These are phyloP conservation scores for Fregata magnificens DNA, from an alignment of 2,113 vertebrate genomes.

Conservation along the genomic window DNA sequence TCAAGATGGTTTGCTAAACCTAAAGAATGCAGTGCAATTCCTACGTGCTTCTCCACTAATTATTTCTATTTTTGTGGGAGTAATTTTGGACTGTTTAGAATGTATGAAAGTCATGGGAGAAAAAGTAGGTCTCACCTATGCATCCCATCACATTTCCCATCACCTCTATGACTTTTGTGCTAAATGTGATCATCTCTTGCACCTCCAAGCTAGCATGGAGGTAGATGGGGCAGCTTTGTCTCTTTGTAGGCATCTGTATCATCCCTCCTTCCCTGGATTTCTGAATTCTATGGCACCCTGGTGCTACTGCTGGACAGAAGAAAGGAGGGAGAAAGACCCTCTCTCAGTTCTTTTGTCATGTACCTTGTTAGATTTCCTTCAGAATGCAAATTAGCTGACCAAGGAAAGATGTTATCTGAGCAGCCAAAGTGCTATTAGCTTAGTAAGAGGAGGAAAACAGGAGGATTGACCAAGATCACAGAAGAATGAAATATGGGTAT, in stretches of 20 bases:
- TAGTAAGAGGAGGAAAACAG: background rate
- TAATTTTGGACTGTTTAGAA: background rate
- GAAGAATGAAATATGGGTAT: background rate
- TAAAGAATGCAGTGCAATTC: background rate
- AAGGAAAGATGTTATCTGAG: background rate
- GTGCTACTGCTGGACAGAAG: background rate
- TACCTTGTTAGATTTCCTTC: background rate
- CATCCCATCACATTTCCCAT: background rate
- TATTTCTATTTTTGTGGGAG: background rate
- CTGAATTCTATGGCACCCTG: background rate
- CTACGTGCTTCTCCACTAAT: background rate
- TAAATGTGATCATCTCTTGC: background rate
- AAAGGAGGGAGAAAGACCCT: background rate
- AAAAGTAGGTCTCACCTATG: background rate
- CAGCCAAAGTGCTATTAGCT: background rate
- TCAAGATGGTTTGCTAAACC: background rate
- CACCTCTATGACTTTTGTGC: background rate
- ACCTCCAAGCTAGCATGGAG: background rate
- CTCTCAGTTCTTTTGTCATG: background rate
- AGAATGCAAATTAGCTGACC: background rate
- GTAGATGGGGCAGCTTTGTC: background rate
- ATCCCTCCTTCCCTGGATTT: background rate
- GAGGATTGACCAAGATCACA: background rate
- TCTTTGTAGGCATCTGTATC: background rate
- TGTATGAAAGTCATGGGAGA: background rate